Evolutionary conservation across 2,113 vertebrate genomes (phyloP).

Genomic region (Mystacornis crossleyi): DNA sequence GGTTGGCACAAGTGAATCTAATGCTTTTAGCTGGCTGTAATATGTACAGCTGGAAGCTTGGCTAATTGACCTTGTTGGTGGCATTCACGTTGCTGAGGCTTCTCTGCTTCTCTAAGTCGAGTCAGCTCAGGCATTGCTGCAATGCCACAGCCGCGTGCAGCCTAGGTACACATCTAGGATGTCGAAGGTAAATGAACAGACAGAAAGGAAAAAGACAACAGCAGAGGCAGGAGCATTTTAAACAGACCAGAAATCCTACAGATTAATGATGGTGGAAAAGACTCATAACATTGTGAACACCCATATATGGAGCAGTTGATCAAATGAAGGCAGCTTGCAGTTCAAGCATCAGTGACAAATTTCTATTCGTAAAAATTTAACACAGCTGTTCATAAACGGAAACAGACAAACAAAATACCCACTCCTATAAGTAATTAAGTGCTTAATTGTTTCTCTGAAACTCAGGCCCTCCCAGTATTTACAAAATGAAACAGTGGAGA

Average conservation of each 20-base stretch:
- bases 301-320: background rate
- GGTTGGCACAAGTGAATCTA: background rate
- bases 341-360: background rate
- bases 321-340: background rate
- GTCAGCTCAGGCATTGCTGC: background rate
- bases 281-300: background rate
- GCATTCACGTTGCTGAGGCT: background rate
- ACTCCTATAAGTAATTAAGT: background rate
- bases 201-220: background rate
- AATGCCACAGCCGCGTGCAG: background rate
- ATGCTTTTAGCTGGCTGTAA: background rate
- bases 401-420: background rate
- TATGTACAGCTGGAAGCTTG: background rate
- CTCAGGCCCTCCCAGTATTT: background rate
- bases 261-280: background rate
- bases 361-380: background rate
- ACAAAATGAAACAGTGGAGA: background rate
- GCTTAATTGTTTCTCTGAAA: background rate
- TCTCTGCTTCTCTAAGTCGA: background rate
- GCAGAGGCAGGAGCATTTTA: background rate
- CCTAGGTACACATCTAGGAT: background rate
- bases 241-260: background rate
- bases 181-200: rapidly evolving
- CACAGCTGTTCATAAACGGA: background rate
- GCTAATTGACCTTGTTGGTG: background rate